These are phyloP conservation scores for Eueremaeus valkanovi DNA, from an alignment of 2,888 invertebrate species.

Conservation along the genomic window DNA sequence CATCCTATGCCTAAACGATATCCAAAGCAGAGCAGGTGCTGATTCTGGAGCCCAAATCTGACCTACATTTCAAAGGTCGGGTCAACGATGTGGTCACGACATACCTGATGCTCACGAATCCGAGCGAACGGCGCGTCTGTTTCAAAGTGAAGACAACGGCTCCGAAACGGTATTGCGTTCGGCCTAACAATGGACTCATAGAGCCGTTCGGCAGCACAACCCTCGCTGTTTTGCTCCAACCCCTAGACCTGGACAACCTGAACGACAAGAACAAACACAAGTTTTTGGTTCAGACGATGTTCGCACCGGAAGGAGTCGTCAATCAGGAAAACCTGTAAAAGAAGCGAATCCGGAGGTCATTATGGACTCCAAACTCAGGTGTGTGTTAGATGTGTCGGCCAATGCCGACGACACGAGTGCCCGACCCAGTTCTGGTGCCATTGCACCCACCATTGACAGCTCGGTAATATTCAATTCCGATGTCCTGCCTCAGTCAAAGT, in stretches of 20 bases:
- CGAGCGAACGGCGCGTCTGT: conserved; percentile 75
- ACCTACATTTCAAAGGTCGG: conserved; percentile 88
- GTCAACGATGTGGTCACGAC: conserved; percentile 79
- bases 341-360: conserved; percentile 76
- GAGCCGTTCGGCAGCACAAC: conserved; percentile 68
- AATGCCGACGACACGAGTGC: conserved; percentile 47
- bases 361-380: conserved; percentile 93
- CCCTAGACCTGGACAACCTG: conserved; percentile 78
- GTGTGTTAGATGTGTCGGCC: conserved; percentile 79
- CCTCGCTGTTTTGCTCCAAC: conserved; percentile 82
- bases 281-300: conserved; percentile 97
- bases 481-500: no score
- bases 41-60: conserved; percentile 79
- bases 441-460: no score
- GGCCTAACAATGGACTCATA: conserved; percentile 91
- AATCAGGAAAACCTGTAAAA: conserved; percentile 74
- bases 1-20: conserved; percentile 49
- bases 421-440: neutral
- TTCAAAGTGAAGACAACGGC: conserved; percentile 99
- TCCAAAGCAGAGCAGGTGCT: conserved; percentile 72
- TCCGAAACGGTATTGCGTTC: conserved; percentile 97
- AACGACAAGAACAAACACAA: conserved; percentile 97
- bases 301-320: conserved; percentile 74
- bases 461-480: no score
- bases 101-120: conserved; percentile 83